Conservation (phyloP, 2,797 vertebrate species). For the Pangasius krempfi region DNA sequence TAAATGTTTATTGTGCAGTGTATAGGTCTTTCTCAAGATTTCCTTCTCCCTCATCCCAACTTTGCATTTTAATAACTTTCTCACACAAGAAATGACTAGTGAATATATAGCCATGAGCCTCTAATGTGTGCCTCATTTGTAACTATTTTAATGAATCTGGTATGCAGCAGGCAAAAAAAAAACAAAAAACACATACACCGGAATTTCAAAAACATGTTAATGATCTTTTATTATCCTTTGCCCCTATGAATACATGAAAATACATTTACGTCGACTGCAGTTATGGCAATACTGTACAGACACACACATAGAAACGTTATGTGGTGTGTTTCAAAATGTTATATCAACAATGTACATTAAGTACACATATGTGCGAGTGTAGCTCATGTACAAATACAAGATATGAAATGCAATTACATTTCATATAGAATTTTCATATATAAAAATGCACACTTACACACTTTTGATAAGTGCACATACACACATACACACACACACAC, state of each 20-base stretch:
- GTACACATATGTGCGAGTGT: slow-evolving; percentile 81
- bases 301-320: slow-evolving; percentile 78
- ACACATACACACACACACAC: slow-evolving; percentile 72
- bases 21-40: slow-evolving; percentile 74
- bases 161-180: slow-evolving; percentile 2
- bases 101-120: slow-evolving; percentile 11
- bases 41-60: slow-evolving; percentile 3
- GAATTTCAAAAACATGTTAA: slow-evolving; percentile 77
- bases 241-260: slow-evolving; percentile 77
- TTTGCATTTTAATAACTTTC: neutral
- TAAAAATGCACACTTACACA: slow-evolving; percentile 70
- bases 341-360: slow-evolving; percentile 81
- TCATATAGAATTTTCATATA: slow-evolving; percentile 64
- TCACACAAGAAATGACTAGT: neutral
- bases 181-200: slow-evolving; percentile 48
- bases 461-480: slow-evolving; percentile 71
- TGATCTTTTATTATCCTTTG: slow-evolving; percentile 73
- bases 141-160: slow-evolving; percentile 22
- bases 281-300: slow-evolving; percentile 81
- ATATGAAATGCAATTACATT: slow-evolving; percentile 75
- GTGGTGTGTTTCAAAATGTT: slow-evolving; percentile 77
- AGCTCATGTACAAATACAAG: slow-evolving; percentile 75
- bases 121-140: slow-evolving; percentile 15
- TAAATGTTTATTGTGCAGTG: slow-evolving; percentile 65
- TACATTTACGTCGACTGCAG: slow-evolving; percentile 80